Conservation (phyloP, 2,113 vertebrate genomes). For the Scatophagus argus region DNA sequence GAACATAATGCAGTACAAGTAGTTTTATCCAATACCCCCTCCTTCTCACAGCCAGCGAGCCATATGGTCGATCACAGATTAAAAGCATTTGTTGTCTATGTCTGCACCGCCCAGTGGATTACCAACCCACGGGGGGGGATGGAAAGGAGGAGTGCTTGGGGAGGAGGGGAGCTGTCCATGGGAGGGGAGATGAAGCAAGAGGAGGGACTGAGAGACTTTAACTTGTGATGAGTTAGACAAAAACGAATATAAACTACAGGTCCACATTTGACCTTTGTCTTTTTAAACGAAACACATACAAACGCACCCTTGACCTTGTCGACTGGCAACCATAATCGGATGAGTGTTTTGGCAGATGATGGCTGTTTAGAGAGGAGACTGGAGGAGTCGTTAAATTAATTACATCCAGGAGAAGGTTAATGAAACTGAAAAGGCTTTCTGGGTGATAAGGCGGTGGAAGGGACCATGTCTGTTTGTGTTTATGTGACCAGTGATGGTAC, state of each 20-base stretch:
- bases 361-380: conserved; percentile 13
- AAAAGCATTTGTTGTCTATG: conserved; percentile 68
- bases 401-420: conserved; percentile 58
- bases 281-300: neutral
- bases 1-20: conserved; percentile 32
- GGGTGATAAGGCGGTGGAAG: neutral
- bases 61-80: conserved; percentile 78
- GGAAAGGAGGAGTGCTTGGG: neutral
- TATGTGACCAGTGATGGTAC: neutral
- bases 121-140: neutral
- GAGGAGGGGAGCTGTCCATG: no score
- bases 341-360: conserved; percentile 42
- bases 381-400: conserved; percentile 47
- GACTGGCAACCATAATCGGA: conserved; percentile 17
- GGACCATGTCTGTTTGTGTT: neutral
- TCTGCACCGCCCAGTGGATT: conserved; percentile 68
- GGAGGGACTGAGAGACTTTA: neutral
- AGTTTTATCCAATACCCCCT: conserved; percentile 24
- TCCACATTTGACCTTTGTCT: conserved; percentile 8
- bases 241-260: neutral
- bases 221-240: neutral
- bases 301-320: neutral
- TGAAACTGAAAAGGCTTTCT: conserved; percentile 25
- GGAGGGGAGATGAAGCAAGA: neutral
- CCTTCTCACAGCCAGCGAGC: conserved; percentile 35